Percentiles rank a stretch among this genome's conserved stretches.
These are phyloP conservation scores for Harlomillsia oculata DNA, from an alignment of 1,140 invertebrate genomes.

Conservation along the genomic window DNA sequence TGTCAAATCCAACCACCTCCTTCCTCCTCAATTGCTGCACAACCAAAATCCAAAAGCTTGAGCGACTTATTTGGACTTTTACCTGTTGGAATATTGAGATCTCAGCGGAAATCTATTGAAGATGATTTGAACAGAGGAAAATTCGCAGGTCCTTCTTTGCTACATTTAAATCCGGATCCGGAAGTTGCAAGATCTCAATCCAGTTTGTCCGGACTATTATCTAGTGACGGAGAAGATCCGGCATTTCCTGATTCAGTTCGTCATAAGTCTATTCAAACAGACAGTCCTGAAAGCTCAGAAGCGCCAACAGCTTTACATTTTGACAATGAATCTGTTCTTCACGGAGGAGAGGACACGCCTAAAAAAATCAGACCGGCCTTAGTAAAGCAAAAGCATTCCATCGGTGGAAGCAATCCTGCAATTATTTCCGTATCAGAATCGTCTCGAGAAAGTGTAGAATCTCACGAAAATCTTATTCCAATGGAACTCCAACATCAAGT, in stretches of 20 bases:
- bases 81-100: constrained; percentile 34
- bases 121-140: constrained; percentile 14
- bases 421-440: not conserved
- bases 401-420: constrained; percentile 53
- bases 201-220: not conserved
- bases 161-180: not conserved
- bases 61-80: constrained; percentile 58
- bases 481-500: no score
- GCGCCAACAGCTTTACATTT: no score
- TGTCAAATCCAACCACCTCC: constrained; percentile 13
- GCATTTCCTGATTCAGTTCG: constrained; percentile 17
- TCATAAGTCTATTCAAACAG: constrained; percentile 30
- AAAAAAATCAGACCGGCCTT: constrained; percentile 46
- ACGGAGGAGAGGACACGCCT: no score
- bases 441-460: not conserved
- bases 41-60: constrained; percentile 64
- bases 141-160: not conserved
- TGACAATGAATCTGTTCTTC: no score
- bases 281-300: constrained; percentile 26
- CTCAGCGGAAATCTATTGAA: constrained; percentile 21
- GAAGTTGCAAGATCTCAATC: not conserved
- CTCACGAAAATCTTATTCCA: no score
- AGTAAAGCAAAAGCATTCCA: constrained; percentile 69
- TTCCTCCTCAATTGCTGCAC: constrained; percentile 6
- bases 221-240: not conserved